Percentiles rank a stretch among this genome's conserved stretches.
Conservation (phyloP, 2,888 invertebrate genomes). For the Terebella lapidaria region DNA sequence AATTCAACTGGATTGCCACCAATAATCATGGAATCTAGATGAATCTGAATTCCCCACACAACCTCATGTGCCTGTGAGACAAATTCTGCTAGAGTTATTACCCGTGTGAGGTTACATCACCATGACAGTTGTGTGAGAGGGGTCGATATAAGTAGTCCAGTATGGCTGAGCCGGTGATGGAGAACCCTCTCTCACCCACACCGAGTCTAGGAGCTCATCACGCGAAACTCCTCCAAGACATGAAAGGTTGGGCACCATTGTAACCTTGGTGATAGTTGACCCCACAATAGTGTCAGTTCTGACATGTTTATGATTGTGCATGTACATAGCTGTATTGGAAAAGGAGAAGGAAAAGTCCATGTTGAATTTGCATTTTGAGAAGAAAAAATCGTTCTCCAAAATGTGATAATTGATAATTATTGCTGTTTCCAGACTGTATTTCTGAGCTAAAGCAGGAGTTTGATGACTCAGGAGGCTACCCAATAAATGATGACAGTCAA, state of each 20-base stretch:
- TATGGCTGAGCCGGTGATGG: conserved; percentile 2
- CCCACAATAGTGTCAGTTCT: too few species aligned
- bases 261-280: neutral
- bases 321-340: too few species aligned
- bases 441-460: conserved; percentile 38
- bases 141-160: neutral
- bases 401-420: neutral
- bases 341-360: too few species aligned
- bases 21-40: too few species aligned
- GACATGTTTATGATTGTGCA: neutral
- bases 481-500: conserved; percentile 51
- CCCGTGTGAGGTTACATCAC: too few species aligned
- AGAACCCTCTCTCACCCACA: conserved; percentile 3
- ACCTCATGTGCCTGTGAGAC: too few species aligned
- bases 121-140: too few species aligned
- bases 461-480: conserved; percentile 32
- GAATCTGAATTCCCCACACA: too few species aligned
- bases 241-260: conserved; percentile 4
- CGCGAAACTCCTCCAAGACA: neutral
- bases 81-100: too few species aligned
- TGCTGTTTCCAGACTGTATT: conserved; percentile 40
- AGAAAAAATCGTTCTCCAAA: neutral
- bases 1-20: too few species aligned
- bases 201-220: neutral
- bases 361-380: too few species aligned